Percentiles rank a stretch among this genome's conserved stretches.
phyloP scores from a whole-genome alignment of 2,888 invertebrate genomes.

The Fragum whitleyi region DNA sequence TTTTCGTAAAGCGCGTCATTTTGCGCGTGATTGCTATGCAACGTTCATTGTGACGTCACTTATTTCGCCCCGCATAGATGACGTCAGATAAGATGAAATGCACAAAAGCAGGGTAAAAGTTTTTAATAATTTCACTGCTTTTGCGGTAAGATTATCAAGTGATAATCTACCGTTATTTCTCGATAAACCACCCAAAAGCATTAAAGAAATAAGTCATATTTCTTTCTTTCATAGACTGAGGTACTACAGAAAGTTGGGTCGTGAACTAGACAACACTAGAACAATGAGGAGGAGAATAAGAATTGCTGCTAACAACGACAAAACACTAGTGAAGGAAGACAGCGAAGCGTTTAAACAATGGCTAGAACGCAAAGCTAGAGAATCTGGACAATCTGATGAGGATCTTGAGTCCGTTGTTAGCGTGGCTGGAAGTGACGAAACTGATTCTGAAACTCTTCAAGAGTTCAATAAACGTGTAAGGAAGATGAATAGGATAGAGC shows the following conservation, averaged over 20 bases:
- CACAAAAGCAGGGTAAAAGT: too few species aligned
- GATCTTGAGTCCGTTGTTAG: slow-evolving; percentile 46
- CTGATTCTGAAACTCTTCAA: slow-evolving; percentile 58
- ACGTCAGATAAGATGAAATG: too few species aligned
- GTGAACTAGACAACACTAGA: slow-evolving; percentile 37
- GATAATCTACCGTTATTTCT: too few species aligned
- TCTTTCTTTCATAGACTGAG: slow-evolving; percentile 13
- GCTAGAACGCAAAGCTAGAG: slow-evolving; percentile 68
- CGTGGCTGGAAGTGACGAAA: slow-evolving; percentile 46
- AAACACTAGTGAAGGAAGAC: slow-evolving; percentile 28
- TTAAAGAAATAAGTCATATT: too few species aligned
- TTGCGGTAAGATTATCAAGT: too few species aligned
- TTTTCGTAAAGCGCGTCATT: too few species aligned
- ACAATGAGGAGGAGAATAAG: slow-evolving; percentile 56
- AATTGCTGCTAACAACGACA: slow-evolving; percentile 32
- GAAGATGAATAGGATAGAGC: slow-evolving; percentile 49
- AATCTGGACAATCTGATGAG: slow-evolving; percentile 47
- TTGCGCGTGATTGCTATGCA: too few species aligned
- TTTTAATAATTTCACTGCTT: too few species aligned
- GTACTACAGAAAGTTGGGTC: slow-evolving; percentile 40
- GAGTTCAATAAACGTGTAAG: slow-evolving; percentile 66
- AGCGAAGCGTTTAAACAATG: slow-evolving; percentile 72
- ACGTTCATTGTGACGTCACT: too few species aligned
- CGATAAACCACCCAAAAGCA: too few species aligned
- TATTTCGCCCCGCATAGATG: too few species aligned